These are phyloP conservation scores for human DNA, from an alignment of 2,113 vertebrate genomes.

Conservation along the genomic window GRCh38 chr5:24578001-24578500, in stretches of 20 bases:
- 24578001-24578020: background rate
- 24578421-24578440: conserved; percentile 82
- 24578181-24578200: background rate
- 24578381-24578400: conserved; percentile 95
- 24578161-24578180: background rate
- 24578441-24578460: conserved; percentile 86
- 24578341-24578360: conserved; percentile 47
- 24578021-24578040: background rate
- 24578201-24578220: conserved; percentile 10
- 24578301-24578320: conserved; percentile 78
- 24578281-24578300: conserved; percentile 63
- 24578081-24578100: background rate
- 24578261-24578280: background rate
- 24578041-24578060: background rate
- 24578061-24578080: background rate
- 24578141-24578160: background rate
- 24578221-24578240: too few species aligned
- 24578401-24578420: conserved; percentile 89
- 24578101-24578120: background rate
- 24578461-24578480: conserved; percentile 92
- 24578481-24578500: conserved; percentile 90
- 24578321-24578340: conserved; percentile 69
- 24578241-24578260: background rate
- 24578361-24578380: conserved; percentile 92
- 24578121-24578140: background rate